Percentiles rank a stretch among this genome's conserved stretches.
phyloP scores from a whole-genome alignment of 2,113 vertebrate genomes.

The Okapia johnstoni region DNA sequence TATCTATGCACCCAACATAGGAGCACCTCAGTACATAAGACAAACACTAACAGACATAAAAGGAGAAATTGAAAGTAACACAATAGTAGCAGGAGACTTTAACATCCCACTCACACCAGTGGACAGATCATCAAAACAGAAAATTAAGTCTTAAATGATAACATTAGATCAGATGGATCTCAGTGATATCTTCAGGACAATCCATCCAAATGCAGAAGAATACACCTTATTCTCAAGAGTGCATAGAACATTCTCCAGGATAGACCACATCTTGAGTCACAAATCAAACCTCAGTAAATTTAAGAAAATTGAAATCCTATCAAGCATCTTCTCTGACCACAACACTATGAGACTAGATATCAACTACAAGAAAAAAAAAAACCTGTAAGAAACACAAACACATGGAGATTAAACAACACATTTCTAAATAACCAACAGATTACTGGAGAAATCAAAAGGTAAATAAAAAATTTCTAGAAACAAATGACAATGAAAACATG shows the following conservation, averaged over 20 bases:
- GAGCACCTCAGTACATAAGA: not conserved
- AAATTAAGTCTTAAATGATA: not conserved
- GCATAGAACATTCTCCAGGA: not conserved
- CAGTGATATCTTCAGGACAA: not conserved
- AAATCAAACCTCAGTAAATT: not conserved
- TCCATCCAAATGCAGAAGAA: not conserved
- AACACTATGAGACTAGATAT: not conserved
- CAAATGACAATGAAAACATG: not conserved
- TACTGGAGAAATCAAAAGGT: not conserved
- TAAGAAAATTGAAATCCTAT: not conserved
- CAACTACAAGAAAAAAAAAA: not conserved
- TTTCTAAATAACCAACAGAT: not conserved
- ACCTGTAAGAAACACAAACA: not conserved
- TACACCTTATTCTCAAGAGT: not conserved
- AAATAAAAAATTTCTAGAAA: not conserved
- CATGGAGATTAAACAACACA: not conserved
- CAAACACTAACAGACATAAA: not conserved
- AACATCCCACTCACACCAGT: not conserved
- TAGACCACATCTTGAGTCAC: not conserved
- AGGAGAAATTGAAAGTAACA: not conserved
- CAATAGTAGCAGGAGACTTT: not conserved
- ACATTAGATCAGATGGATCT: not conserved
- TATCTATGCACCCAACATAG: not conserved
- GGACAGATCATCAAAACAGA: not conserved
- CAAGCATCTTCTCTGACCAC: not conserved